These are phyloP conservation scores for Takifugu rubripes DNA, from an alignment of 2,797 vertebrate genomes.

Conservation along the genomic window DNA sequence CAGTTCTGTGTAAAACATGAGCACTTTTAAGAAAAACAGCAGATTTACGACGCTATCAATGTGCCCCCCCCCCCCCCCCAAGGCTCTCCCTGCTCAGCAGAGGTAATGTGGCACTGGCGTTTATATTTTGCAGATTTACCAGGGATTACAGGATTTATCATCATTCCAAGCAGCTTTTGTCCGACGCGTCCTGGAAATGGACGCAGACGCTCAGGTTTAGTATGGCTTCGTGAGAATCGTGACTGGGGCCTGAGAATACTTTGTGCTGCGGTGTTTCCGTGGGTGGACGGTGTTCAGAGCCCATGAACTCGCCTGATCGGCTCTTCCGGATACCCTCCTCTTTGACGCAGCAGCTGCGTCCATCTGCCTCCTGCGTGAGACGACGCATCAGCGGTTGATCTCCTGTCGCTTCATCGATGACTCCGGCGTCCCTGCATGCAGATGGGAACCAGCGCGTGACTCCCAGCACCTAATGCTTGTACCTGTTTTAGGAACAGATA, in stretches of 20 bases:
- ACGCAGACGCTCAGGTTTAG: no score
- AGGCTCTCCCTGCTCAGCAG: no score
- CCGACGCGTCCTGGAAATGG: no score
- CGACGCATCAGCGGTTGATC: slow-evolving; percentile 19
- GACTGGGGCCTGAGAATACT: slow-evolving; percentile 12
- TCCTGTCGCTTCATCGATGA: slow-evolving; percentile 46
- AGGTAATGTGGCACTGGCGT: no score
- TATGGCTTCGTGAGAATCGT: no score
- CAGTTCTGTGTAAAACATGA: no score
- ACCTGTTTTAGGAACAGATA: slow-evolving; percentile 53
- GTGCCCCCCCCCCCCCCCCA: no score
- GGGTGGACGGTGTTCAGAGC: slow-evolving; percentile 40
- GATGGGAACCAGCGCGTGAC: slow-evolving; percentile 24
- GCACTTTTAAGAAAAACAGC: no score
- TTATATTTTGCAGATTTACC: no score
- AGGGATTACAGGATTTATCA: no score
- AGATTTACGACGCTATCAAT: no score
- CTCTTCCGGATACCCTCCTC: slow-evolving; percentile 23
- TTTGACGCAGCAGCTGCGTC: slow-evolving; percentile 3
- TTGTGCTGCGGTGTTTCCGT: slow-evolving; percentile 32
- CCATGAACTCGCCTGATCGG: slow-evolving; percentile 20
- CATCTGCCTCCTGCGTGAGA: no score
- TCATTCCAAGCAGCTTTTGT: background rate
- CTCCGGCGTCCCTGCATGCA: slow-evolving; percentile 1
- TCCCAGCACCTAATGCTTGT: slow-evolving; percentile 29